phyloP scores from a whole-genome alignment of 1,140 invertebrate species.

The Bradysia coprophila region DNA sequence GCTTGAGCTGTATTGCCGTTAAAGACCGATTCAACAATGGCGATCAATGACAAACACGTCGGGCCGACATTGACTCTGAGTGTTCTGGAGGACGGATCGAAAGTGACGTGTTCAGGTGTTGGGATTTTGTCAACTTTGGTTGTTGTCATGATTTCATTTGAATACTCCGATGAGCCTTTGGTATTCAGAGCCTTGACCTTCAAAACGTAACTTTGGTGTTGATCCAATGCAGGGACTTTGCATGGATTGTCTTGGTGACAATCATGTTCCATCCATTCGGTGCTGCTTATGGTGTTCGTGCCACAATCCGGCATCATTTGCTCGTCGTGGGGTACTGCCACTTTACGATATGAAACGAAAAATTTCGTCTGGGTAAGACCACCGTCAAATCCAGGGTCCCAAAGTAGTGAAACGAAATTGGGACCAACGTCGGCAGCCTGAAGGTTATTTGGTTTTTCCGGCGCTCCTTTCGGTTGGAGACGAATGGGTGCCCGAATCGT shows the following conservation, averaged over 20 bases:
- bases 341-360: constrained; percentile 54
- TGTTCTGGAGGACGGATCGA: constrained; percentile 51
- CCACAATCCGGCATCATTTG: constrained; percentile 38
- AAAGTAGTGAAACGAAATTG: constrained; percentile 55
- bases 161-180: constrained; percentile 67
- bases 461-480: constrained; percentile 65
- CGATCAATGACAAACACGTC: constrained; percentile 53
- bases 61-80: constrained; percentile 56
- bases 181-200: constrained; percentile 75
- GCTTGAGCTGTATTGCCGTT: constrained; percentile 31
- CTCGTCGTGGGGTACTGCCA: constrained; percentile 33
- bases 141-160: constrained; percentile 54
- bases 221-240: constrained; percentile 62
- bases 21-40: constrained; percentile 45
- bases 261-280: constrained; percentile 60
- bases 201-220: constrained; percentile 65
- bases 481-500: constrained; percentile 55
- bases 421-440: constrained; percentile 48
- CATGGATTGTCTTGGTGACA: constrained; percentile 72
- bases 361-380: constrained; percentile 69
- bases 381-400: constrained; percentile 80
- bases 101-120: constrained; percentile 57
- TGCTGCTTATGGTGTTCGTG: constrained; percentile 33
- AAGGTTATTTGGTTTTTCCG: constrained; percentile 58
- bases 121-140: constrained; percentile 73